phyloP scores from a whole-genome alignment of 2,888 invertebrate species.

The Dyspetes luteomarginatus region DNA sequence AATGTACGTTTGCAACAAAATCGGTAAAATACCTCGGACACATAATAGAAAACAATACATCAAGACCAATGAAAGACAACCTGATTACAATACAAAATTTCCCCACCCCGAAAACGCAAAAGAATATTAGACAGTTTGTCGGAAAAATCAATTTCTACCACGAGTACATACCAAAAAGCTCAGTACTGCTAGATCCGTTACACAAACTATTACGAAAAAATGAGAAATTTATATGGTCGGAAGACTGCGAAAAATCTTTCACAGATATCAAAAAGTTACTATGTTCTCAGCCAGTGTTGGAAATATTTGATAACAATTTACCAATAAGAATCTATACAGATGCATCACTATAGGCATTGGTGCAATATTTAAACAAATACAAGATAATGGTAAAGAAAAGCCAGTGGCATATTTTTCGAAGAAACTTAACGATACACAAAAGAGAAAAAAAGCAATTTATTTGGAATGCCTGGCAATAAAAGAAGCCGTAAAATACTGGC shows the following conservation, averaged over 20 bases:
- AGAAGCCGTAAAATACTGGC: background rate
- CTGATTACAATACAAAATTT: conserved; percentile 55
- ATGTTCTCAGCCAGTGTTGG: conserved; percentile 58
- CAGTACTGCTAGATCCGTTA: conserved; percentile 54
- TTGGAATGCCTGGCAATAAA: background rate
- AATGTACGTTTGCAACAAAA: background rate
- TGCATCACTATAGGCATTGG: conserved; percentile 54
- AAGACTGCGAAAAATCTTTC: conserved; percentile 57
- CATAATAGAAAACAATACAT: background rate
- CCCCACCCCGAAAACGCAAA: conserved; percentile 52
- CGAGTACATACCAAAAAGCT: conserved; percentile 5
- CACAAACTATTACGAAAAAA: conserved; percentile 56
- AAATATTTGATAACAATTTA: conserved; percentile 54
- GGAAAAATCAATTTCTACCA: conserved; percentile 31
- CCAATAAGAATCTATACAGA: conserved; percentile 63
- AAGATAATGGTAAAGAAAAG: conserved; percentile 2
- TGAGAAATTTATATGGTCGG: conserved; percentile 55
- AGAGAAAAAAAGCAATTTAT: conserved; percentile 17
- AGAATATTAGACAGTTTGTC: conserved; percentile 57
- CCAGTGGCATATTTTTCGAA: background rate
- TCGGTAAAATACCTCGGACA: background rate
- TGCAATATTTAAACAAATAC: conserved; percentile 46
- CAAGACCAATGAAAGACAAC: conserved; percentile 39
- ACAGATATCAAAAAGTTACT: conserved; percentile 55
- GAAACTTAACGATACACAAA: conserved; percentile 15